These are phyloP conservation scores for Caenorhabditis zanzibari DNA, from an alignment of 2,888 invertebrate genomes.

Conservation along the genomic window DNA sequence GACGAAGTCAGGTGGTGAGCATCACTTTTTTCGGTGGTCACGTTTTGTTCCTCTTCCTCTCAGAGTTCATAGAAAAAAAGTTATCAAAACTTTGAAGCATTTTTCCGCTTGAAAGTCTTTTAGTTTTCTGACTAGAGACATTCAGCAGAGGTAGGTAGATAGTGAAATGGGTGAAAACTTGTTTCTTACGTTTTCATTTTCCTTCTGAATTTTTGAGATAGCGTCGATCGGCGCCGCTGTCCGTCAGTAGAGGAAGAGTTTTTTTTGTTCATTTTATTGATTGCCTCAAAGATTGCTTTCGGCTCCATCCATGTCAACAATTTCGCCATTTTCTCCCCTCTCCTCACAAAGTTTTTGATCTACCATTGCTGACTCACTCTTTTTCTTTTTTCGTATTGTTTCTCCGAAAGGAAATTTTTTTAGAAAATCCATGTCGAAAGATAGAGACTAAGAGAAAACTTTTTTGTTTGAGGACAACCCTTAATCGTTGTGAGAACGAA, in stretches of 20 bases:
- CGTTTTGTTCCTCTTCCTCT: slow-evolving; percentile 9
- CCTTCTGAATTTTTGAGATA: slow-evolving; percentile 22
- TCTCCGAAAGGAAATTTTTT: background rate
- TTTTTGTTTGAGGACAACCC: slow-evolving; percentile 11
- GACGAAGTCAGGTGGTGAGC: slow-evolving; percentile 52
- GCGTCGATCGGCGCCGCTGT: slow-evolving; percentile 7
- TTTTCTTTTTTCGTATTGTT: slow-evolving; percentile 8
- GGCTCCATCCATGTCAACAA: slow-evolving; percentile 46
- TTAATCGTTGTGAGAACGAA: slow-evolving; percentile 9
- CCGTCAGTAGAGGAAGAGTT: background rate
- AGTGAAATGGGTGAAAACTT: slow-evolving; percentile 3
- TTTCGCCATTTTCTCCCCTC: slow-evolving; percentile 5
- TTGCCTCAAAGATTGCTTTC: slow-evolving; percentile 40
- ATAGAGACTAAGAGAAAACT: background rate
- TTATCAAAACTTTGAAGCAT: background rate
- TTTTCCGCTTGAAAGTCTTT: background rate
- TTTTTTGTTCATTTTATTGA: slow-evolving; percentile 25
- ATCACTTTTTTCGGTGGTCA: slow-evolving; percentile 26
- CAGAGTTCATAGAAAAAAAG: background rate
- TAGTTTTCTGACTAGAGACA: background rate
- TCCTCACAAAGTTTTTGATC: slow-evolving; percentile 27
- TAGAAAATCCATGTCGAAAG: background rate
- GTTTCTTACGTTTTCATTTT: slow-evolving; percentile 25
- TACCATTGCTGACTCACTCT: slow-evolving; percentile 31
- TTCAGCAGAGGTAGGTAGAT: background rate